Conservation (phyloP, 2,113 vertebrate genomes). For the Trogon surrucura region DNA sequence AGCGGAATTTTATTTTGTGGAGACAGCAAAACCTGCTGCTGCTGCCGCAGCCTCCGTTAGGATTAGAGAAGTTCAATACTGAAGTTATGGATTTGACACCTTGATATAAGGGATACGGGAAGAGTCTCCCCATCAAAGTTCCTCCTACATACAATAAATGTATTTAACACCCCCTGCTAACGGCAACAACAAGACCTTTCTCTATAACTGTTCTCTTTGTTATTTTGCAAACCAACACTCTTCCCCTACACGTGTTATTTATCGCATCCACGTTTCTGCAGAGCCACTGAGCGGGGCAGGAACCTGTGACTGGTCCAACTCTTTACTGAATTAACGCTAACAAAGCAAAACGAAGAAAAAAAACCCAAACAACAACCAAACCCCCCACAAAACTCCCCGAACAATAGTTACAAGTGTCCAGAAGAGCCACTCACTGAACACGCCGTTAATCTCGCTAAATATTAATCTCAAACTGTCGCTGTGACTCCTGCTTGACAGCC, state of each 20-base stretch:
- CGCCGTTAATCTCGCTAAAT: neutral
- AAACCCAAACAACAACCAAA: too few species aligned
- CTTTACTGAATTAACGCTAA: neutral
- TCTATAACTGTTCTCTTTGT: fast-evolving
- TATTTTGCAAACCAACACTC: neutral
- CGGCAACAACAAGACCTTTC: fast-evolving
- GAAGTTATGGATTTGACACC: neutral
- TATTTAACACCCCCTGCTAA: neutral
- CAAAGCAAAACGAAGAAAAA: neutral
- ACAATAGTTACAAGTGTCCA: neutral
- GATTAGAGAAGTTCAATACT: too few species aligned
- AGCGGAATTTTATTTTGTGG: fast-evolving
- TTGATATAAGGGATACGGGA: fast-evolving
- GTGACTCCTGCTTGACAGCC: neutral
- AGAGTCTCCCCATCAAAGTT: neutral
- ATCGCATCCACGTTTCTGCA: neutral
- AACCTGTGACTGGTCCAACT: neutral
- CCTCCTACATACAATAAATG: neutral
- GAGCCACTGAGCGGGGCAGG: fast-evolving
- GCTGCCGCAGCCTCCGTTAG: fast-evolving
- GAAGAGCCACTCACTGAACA: neutral
- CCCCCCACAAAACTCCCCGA: too few species aligned
- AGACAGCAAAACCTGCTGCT: neutral
- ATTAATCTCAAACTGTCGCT: neutral
- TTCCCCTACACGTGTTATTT: neutral